These are phyloP conservation scores for Zaprionus ornatus DNA, from an alignment of 1,140 invertebrate genomes.

Conservation along the genomic window DNA sequence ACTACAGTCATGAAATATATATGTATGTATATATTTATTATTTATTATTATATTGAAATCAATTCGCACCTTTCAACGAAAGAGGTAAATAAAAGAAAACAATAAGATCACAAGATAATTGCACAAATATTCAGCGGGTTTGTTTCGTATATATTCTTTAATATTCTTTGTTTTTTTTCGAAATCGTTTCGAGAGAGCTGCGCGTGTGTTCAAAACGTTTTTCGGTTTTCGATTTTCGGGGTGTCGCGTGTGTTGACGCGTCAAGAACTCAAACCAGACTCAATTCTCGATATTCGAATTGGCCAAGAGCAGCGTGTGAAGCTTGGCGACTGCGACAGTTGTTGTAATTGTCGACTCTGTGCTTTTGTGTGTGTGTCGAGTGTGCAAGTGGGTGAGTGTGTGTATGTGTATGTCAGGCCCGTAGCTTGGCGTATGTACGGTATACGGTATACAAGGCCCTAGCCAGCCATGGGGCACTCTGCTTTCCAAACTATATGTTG, in stretches of 20 bases:
- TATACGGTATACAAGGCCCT: no score
- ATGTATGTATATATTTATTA: background rate
- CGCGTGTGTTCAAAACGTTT: conserved; percentile 5
- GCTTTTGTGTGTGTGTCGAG: conserved; percentile 2
- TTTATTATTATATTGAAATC: background rate
- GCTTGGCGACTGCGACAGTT: conserved; percentile 21
- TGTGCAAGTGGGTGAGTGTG: conserved; percentile 2
- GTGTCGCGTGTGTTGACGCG: conserved; percentile 45
- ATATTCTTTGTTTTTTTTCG: conserved; percentile 1
- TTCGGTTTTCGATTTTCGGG: background rate
- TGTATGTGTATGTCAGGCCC: background rate
- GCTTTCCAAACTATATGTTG: no score
- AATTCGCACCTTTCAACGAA: background rate
- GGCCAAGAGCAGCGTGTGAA: conserved; percentile 63
- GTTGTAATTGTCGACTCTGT: background rate
- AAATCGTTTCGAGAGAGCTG: background rate
- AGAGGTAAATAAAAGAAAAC: background rate
- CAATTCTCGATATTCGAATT: conserved; percentile 64
- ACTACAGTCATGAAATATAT: no score
- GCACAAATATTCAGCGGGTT: background rate
- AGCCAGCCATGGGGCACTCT: no score
- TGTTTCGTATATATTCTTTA: background rate
- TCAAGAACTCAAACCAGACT: conserved; percentile 79
- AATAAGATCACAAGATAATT: background rate
- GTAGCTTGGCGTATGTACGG: no score